Conservation (phyloP, 1,140 invertebrate species). For the Contarinia nasturtii region DNA sequence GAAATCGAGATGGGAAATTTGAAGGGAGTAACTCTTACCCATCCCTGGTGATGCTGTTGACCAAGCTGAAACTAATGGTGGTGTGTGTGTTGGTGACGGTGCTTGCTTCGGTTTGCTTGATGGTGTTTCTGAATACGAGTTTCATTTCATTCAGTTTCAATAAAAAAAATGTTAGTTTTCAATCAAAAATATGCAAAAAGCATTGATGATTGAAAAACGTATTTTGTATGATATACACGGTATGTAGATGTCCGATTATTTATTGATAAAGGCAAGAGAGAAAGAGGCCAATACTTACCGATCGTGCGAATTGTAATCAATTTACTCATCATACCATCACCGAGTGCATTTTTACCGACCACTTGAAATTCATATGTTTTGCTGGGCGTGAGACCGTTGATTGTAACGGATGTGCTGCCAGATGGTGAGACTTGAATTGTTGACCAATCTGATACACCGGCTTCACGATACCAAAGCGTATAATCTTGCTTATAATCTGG, state of each 20-base stretch:
- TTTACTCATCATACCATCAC: constrained; percentile 89
- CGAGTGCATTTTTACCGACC: constrained; percentile 79
- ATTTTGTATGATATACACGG: too few relatives aligned
- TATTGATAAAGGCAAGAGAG: too few relatives aligned
- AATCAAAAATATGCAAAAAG: background rate
- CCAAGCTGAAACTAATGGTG: too few relatives aligned
- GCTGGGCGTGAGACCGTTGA: constrained; percentile 74
- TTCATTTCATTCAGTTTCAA: background rate
- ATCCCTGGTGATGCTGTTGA: too few relatives aligned
- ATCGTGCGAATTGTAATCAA: constrained; percentile 74
- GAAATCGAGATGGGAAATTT: too few relatives aligned
- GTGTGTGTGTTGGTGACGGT: too few relatives aligned
- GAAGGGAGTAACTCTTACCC: too few relatives aligned
- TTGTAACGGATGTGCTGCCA: constrained; percentile 73
- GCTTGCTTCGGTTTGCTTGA: too few relatives aligned
- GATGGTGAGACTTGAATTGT: constrained; percentile 83
- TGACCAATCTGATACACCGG: constrained; percentile 68
- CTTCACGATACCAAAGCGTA: constrained; percentile 77
- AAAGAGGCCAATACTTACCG: too few relatives aligned
- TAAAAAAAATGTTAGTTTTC: background rate
- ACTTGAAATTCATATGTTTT: constrained; percentile 94
- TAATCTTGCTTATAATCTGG: constrained; percentile 87
- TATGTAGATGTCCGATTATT: too few relatives aligned
- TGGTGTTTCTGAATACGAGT: background rate
- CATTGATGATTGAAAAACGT: background rate